Percentiles rank a stretch among this genome's conserved stretches.
Evolutionary conservation across 2,888 invertebrate species (phyloP).

Genomic region (Doris montereyensis): DNA sequence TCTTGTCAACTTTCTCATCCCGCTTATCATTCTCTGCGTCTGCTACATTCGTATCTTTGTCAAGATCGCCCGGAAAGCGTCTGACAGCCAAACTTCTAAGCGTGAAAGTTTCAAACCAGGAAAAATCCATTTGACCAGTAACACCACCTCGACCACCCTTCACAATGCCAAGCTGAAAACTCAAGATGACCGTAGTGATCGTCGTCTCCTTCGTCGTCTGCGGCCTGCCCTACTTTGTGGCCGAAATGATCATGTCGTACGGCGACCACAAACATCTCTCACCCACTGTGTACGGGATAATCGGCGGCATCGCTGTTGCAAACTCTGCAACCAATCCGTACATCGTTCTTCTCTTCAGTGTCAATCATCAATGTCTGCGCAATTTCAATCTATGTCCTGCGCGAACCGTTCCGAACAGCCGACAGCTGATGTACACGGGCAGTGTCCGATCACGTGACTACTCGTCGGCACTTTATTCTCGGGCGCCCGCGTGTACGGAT

Average conservation of each 20-base stretch:
- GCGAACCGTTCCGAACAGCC: constrained; percentile 43
- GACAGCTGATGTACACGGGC: constrained; percentile 51
- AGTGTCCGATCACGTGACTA: constrained; percentile 50
- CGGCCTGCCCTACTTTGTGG: constrained; percentile 58
- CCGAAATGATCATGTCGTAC: constrained; percentile 70
- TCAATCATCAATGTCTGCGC: constrained; percentile 51
- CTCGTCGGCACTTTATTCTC: constrained; percentile 44
- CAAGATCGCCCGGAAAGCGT: constrained; percentile 68
- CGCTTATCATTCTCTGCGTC: constrained; percentile 62
- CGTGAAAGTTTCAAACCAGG: constrained; percentile 60
- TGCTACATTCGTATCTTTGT: constrained; percentile 69
- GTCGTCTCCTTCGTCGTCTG: constrained; percentile 69
- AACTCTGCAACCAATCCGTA: constrained; percentile 71
- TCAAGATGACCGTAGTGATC: constrained; percentile 73
- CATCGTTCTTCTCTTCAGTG: constrained; percentile 70
- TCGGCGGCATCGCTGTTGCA: constrained; percentile 69
- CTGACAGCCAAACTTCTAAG: constrained; percentile 54
- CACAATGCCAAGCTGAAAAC: constrained; percentile 72
- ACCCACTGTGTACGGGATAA: constrained; percentile 55
- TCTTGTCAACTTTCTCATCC: constrained; percentile 64
- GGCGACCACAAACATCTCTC: constrained; percentile 59
- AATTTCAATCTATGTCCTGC: constrained; percentile 47
- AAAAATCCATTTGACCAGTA: constrained; percentile 65
- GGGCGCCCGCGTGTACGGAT: constrained; percentile 39
- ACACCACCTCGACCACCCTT: constrained; percentile 65